Evolutionary conservation across 2,888 invertebrate genomes (phyloP), one percentile per base, ranked within the genome.

Genomic region (Octonoba sinensis): DNA sequence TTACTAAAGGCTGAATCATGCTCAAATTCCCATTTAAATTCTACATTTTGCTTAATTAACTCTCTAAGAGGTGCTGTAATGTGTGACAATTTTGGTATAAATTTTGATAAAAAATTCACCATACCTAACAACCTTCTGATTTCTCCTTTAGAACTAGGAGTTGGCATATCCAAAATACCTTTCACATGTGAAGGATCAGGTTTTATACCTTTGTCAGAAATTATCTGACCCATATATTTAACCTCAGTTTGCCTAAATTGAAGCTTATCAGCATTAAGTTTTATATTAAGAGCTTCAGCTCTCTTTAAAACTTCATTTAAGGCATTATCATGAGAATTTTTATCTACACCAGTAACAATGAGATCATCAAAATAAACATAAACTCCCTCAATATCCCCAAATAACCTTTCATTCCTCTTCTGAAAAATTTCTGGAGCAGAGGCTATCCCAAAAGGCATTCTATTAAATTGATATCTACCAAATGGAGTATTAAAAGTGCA

Each of bases 401-500:
- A 62, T 70, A n/a, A n/a, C n/a, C n/a, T 56, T 46, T 27, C n/a
- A 22, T 62, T 69, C 22, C 56, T 49, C 11, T 70, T 70, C 22
- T 57, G 64, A 56, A 69, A 69, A 3, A 71, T 47, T 24, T 64
- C 65, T 27, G 77, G 65, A 3, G 65, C 71, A 12, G 70, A 64
- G 12, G 70, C 62, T 11, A 77, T 65, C 12, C 64, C 77, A 64
- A 77, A 65, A 13, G 71, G 77, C 46, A 77, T 46, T 46, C 22
- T 49, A 20, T 44, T 44, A 67, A 76, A 76, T 36, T 76, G 24
- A 54, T 59, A 76, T 24, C 65, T 64, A 15, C 65, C 77, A 77
- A 71, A 77, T 1, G 77, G 76, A n/a, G 57, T 18, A 20, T 70
- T 77, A 46, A 70, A 77, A 13, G 56, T 77, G 24, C 77, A 77